Evolutionary conservation across 37 sponge, comb jelly and placozoan genomes (phyloP).

Genomic region (Chondrilla cf. caribensis): DNA sequence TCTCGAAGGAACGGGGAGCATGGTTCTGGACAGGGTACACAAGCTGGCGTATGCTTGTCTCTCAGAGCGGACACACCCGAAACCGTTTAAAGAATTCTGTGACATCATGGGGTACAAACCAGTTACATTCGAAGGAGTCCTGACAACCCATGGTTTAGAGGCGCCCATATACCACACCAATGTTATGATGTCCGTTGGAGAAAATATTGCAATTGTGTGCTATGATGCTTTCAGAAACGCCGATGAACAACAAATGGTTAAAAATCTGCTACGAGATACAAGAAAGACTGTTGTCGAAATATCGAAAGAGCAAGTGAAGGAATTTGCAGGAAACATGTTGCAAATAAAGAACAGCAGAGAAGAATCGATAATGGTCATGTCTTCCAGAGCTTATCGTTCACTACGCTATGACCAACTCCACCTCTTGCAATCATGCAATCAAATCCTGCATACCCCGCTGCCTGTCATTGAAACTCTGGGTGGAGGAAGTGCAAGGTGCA

Average conservation of each 20-base stretch:
- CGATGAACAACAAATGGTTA: constrained; percentile 26
- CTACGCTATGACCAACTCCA: constrained; percentile 20
- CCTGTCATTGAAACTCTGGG: constrained; percentile 60
- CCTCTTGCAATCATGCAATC: background rate
- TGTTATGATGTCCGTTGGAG: constrained; percentile 63
- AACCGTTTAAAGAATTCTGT: constrained; percentile 43
- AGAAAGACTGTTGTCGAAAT: constrained; percentile 38
- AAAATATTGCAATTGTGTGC: constrained; percentile 50
- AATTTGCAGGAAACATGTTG: constrained; percentile 53
- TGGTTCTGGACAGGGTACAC: constrained; percentile 76
- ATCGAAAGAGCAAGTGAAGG: constrained; percentile 24
- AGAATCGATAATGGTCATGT: constrained; percentile 54
- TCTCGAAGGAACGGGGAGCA: constrained; percentile 83
- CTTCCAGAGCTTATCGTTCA: constrained; percentile 41
- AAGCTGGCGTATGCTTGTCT: constrained; percentile 52
- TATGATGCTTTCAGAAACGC: constrained; percentile 41
- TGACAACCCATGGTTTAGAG: background rate
- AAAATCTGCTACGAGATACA: background rate
- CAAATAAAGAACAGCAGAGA: constrained; percentile 43
- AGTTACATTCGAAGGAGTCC: constrained; percentile 37
- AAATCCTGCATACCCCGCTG: constrained; percentile 40
- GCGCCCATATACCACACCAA: constrained; percentile 80
- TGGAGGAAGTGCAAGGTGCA: constrained; percentile 80
- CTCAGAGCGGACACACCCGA: constrained; percentile 50
- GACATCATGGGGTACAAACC: constrained; percentile 36